phyloP scores from a whole-genome alignment of 2,888 invertebrate genomes.

The Drosophila testacea region DNA sequence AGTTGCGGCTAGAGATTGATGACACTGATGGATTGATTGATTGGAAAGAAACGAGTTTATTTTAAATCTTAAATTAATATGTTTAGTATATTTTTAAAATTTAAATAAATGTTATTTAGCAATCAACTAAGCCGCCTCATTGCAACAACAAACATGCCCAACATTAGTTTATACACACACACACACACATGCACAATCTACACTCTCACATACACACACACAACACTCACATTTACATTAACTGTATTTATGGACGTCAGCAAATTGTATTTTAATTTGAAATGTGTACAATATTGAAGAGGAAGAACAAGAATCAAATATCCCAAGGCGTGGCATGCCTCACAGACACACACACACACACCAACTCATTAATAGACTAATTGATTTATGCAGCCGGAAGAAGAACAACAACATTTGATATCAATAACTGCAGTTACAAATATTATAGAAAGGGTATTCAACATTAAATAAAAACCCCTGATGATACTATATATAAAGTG shows the following conservation, averaged over 20 bases:
- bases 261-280: constrained; percentile 51
- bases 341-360: constrained; percentile 14
- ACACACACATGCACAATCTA: background rate
- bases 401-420: constrained; percentile 28
- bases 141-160: constrained; percentile 27
- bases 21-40: constrained; percentile 13
- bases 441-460: constrained; percentile 14
- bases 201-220: constrained; percentile 11
- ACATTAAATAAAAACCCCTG: constrained; percentile 11
- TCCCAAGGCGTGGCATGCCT: constrained; percentile 9
- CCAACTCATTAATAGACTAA: constrained; percentile 57
- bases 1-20: no score
- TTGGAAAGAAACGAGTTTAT: constrained; percentile 23
- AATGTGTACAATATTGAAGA: constrained; percentile 45
- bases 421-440: constrained; percentile 22
- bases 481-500: constrained; percentile 2
- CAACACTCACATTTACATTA: constrained; percentile 29
- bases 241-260: constrained; percentile 24
- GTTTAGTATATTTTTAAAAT: constrained; percentile 46
- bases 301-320: constrained; percentile 20
- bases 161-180: constrained; percentile 35
- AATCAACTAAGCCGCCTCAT: constrained; percentile 11
- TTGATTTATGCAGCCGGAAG: constrained; percentile 38
- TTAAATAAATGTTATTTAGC: constrained; percentile 44
- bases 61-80: constrained; percentile 36